Evolutionary conservation across 2,888 invertebrate species (phyloP), one percentile per base, ranked within the genome.

Genomic region (Gastrophysa polygoni): DNA sequence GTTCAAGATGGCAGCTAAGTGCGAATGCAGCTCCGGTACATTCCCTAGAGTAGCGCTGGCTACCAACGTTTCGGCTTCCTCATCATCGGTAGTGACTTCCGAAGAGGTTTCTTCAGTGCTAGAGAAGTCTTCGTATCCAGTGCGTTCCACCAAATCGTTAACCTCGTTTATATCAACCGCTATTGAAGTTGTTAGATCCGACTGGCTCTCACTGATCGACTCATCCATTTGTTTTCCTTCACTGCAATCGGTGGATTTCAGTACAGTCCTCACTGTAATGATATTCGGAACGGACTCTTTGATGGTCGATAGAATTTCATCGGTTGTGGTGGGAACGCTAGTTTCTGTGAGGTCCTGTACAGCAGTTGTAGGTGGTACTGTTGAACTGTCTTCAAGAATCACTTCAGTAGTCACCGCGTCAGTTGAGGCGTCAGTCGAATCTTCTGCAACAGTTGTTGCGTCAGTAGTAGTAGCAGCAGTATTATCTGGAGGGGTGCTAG

Each of bases 1-100:
- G 71, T 85, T 85, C 58, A 84, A 71, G 52, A 82, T 81, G 69
- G 80, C 86, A 82, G 77, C 84, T 59, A 78, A 81, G 65, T 51
- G 11, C 10, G 29, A 18, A 3, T 16, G 28, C 29, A 17, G 11
- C 16, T 78, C 84, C 32, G 72, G 79, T 63, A 78, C 78, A 16
- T 76, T 81, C 56, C 73, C 75, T 56, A 78, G 71, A 6, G 83
- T 82, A 58, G 78, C 80, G 38, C 83, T 78, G 43, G 83, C 80
- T 59, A n/a, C 14, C 38, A 38, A 38, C 4, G 38, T 38, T 11
- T 38, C 38, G 1, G 38, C 38, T 14, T 38, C 20, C 4, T 43
- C n/a, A 21, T 24, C 34, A 2, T 46, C 46, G 18, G 54, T 44
- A 3, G 54, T 54, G 16, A 24, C 10, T 11, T 54, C 28, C 7